Base-by-base conservation (phyloP, 2,888 invertebrate species). In the Ditylenchus weischeri region DNA sequence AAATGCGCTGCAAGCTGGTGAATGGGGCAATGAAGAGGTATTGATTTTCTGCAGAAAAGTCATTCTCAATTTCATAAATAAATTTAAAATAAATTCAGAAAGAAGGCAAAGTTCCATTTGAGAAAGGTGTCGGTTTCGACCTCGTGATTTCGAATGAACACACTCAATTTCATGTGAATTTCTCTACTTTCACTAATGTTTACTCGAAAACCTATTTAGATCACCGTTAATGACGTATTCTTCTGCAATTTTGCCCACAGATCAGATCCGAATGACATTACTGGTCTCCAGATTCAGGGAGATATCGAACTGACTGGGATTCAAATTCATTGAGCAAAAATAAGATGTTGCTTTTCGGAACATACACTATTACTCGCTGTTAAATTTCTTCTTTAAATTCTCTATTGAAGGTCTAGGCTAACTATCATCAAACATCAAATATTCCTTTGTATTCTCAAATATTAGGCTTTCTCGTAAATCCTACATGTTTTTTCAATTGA, bases 191-290 rank as follows among this genome's bases (percentile, higher is more conserved):
- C 5, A 29, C 29, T 29, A 54, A 54, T 5, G 1, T 54, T 23
- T 2, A 23, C 18, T 21, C 2, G 19, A 38, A 8, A 47, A 47
- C n/a, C 13, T 29, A 61, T 78, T 47, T 69, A 83, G 82, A 75
- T 83, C 69, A 77, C 73, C 71, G 74, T 83, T 57, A 83, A 83
- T 72, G 83, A 79, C 43, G 75, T 79, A 66, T 82, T 79, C 58
- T 82, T 74, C 74, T 76, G 75, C 69, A 77, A 83, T 29, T 83
- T 76, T 76, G 79, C 79, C 64, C 83, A 83, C 69, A 79, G 83
- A 67, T 70, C 75, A 43, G 80, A 81, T 60, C 82, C 80, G 61
- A 74, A 78, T 67, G 78, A 77, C 73, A 81, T 83, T 63, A 72
- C 76, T 47, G 80, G 80, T 50, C 76, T 80, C 64, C 79, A 79